Conservation (phyloP, 2,113 vertebrate genomes). For the Mohoua ochrocephala region DNA sequence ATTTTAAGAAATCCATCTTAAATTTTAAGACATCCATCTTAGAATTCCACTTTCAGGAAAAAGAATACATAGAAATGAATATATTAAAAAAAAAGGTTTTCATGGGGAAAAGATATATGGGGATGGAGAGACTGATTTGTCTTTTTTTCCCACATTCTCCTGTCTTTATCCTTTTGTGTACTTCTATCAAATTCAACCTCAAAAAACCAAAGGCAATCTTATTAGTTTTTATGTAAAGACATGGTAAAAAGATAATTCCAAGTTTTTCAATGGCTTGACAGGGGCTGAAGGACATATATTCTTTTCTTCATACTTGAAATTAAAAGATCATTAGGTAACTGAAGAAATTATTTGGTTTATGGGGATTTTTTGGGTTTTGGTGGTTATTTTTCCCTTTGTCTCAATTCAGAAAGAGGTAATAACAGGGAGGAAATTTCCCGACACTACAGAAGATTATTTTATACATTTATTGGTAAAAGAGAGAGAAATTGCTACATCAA, state of each 20-base stretch:
- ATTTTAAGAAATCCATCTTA: neutral
- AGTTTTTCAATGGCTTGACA: neutral
- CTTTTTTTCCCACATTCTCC: neutral
- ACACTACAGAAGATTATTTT: neutral
- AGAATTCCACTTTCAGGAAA: neutral
- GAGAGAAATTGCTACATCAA: neutral
- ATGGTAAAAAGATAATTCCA: neutral
- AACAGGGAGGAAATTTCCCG: neutral
- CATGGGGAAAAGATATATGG: neutral
- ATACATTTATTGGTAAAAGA: neutral
- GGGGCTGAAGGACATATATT: neutral
- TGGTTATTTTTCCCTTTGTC: no score
- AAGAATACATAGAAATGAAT: neutral
- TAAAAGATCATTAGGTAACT: neutral
- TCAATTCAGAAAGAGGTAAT: neutral
- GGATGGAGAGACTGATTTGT: neutral
- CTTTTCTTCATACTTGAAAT: neutral
- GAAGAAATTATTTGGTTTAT: neutral
- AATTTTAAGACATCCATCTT: neutral
- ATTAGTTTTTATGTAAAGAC: neutral
- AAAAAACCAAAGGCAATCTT: neutral
- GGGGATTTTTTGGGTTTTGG: rapidly evolving
- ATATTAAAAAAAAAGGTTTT: neutral
- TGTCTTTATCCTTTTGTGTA: neutral
- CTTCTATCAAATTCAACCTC: neutral